A percentile compares a stretch with the other conserved stretches of the same genome.
Conservation (phyloP, 2,797 vertebrate species). For the Eospalax fontanierii region DNA sequence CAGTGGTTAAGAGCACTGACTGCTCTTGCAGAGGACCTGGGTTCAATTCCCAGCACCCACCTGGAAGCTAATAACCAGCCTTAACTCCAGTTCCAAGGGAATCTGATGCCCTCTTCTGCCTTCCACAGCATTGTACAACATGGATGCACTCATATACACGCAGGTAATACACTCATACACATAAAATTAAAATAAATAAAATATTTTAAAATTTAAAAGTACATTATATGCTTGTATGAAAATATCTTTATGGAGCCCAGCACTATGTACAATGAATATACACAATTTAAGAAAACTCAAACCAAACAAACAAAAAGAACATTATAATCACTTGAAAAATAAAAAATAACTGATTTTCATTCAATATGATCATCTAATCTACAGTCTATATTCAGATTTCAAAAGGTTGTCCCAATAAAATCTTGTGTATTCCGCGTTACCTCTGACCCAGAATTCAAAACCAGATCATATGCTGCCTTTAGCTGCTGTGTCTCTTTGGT, state of each 20-base stretch:
- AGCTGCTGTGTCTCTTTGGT: not conserved
- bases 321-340: constrained; percentile 6
- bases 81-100: too few relatives aligned
- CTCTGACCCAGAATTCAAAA: not conserved
- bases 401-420: not conserved
- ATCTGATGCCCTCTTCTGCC: too few relatives aligned
- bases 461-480: not conserved
- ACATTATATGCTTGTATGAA: not conserved
- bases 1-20: too few relatives aligned
- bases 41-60: too few relatives aligned
- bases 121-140: too few relatives aligned
- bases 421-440: not conserved
- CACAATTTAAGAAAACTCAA: not conserved
- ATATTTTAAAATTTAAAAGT: too few relatives aligned
- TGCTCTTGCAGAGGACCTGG: too few relatives aligned
- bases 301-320: not conserved
- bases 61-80: too few relatives aligned
- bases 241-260: not conserved
- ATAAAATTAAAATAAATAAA: too few relatives aligned
- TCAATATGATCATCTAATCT: not conserved
- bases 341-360: not conserved
- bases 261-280: not conserved
- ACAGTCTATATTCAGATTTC: not conserved
- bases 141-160: too few relatives aligned
- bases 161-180: too few relatives aligned